Base-by-base conservation (phyloP, 2,113 vertebrate species). In the Myxocyprinus asiaticus region DNA sequence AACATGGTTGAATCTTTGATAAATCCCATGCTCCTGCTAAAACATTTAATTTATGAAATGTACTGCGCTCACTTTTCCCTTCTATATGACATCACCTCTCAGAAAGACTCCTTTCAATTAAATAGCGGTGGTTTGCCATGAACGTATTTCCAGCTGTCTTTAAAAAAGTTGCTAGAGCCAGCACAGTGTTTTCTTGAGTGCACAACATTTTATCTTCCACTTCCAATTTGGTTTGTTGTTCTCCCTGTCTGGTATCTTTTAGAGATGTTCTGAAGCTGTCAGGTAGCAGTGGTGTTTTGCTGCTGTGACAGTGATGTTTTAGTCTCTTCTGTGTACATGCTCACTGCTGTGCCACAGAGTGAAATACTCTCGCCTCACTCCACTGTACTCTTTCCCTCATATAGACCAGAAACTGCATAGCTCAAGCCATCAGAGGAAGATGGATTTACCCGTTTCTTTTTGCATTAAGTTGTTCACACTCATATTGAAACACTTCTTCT, bases 41-140 rank as follows among this genome's bases (percentile, higher is more conserved):
- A 33, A 33, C 22, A 33, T 33, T 3, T 33, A 33, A 33, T 33
- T 33, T 33, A 33, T 33, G 22, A 33, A 3, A 33, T 33, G 22
- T 33, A 67, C 45, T 45, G 4, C 51, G 0, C 4, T n/a, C 6
- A 58, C 7, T 47, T 48, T 73, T 59, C 43, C 62, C 15, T 63
- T 76, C 63, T 66, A 58, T 45, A 22, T 63, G 47, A 62, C 62
- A 42, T 79, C 22, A 12, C 53, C 51, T 33, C 47, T 85, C 69
- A 59, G 67, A 63, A 67, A 73, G 67, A 42, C 14, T 82, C 22
- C 22, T 1, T 33, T 22, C 62, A 67, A 51, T 81, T 78, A 69
- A 69, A 69, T 65, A 22, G 53, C 61, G n/a, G n/a, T 67, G 64
- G 45, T 48, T 50, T 68, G 62, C 50, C 14, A 3, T 12, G 14